Percentiles rank a stretch among this genome's conserved stretches.
These are phyloP conservation scores for Pantherophis guttatus DNA, from an alignment of 2,113 vertebrate species.

Conservation along the genomic window DNA sequence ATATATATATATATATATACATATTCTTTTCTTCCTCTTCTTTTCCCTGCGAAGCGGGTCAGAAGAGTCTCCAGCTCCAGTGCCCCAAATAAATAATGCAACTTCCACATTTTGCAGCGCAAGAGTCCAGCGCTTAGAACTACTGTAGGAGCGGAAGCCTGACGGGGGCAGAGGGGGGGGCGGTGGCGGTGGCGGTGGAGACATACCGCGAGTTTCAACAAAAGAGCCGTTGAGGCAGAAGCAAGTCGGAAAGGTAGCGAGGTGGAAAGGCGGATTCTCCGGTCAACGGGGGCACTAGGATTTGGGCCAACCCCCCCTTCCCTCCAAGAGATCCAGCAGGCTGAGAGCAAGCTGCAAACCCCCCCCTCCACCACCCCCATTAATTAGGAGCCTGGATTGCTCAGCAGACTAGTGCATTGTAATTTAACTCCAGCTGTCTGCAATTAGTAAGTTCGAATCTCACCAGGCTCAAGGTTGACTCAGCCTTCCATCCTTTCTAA, in stretches of 20 bases:
- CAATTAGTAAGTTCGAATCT: no score
- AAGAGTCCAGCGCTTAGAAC: neutral
- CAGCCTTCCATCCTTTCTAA: no score
- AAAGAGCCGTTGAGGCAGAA: neutral
- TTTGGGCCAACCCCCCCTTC: neutral
- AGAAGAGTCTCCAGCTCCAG: neutral
- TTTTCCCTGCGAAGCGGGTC: neutral
- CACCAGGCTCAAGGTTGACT: no score
- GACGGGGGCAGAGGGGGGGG: no score
- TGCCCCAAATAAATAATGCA: slow-evolving; percentile 15
- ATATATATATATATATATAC: neutral
- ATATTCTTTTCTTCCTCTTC: neutral
- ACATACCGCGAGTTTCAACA: neutral
- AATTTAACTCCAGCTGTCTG: no score
- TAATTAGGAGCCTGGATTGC: no score
- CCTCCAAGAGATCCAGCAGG: neutral
- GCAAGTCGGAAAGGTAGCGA: neutral
- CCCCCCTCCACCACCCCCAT: no score
- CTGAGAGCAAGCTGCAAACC: neutral
- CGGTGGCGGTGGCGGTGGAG: neutral
- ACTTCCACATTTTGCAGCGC: neutral
- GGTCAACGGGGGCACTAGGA: neutral
- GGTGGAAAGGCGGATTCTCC: neutral
- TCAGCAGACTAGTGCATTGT: no score
- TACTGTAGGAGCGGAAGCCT: neutral